Evolutionary conservation across 2,113 vertebrate species (phyloP).

Genomic region (Anseranas semipalmata): DNA sequence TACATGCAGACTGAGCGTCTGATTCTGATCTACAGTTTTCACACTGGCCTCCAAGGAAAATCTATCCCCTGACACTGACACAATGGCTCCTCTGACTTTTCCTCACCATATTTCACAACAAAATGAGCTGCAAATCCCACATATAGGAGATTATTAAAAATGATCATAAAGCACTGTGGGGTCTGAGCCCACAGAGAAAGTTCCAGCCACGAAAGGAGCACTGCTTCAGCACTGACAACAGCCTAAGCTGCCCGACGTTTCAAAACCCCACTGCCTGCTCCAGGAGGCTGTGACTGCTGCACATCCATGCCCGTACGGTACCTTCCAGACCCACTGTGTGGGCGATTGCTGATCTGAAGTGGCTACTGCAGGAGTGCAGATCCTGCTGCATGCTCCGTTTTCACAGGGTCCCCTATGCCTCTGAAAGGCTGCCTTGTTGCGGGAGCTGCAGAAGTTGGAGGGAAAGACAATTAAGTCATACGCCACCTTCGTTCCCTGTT

Average conservation of each 20-base stretch:
- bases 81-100: background rate
- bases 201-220: fast-evolving
- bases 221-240: background rate
- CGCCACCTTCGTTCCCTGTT: background rate
- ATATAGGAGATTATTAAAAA: background rate
- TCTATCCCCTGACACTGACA: background rate
- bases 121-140: background rate
- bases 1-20: background rate
- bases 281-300: too few species aligned
- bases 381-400: background rate
- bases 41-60: background rate
- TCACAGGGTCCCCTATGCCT: background rate
- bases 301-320: fast-evolving
- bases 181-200: background rate
- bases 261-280: background rate
- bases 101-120: background rate
- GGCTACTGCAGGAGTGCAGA: background rate
- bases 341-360: fast-evolving
- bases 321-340: background rate
- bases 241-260: background rate
- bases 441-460: background rate
- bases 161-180: background rate
- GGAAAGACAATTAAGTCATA: background rate
- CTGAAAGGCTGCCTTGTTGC: background rate
- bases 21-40: background rate